Conservation (phyloP, 2,888 invertebrate species). For the Pinctada fucata region DNA sequence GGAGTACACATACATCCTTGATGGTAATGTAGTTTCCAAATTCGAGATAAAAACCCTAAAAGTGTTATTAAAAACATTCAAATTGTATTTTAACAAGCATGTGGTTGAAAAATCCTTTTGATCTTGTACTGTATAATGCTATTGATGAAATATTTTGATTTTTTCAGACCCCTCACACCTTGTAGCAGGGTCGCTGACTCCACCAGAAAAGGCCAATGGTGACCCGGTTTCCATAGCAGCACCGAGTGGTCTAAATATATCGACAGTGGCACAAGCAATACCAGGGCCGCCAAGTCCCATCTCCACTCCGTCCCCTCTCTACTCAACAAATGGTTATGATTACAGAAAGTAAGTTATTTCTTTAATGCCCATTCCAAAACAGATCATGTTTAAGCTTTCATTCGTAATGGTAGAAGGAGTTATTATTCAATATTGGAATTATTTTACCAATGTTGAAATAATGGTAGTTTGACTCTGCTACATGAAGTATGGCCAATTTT, state of each 20-base stretch:
- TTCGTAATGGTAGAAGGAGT: too few relatives aligned
- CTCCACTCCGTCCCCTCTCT: slow-evolving; percentile 78
- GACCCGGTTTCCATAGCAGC: slow-evolving; percentile 73
- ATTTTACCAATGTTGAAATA: too few relatives aligned
- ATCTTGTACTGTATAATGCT: background rate
- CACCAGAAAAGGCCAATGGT: slow-evolving; percentile 78
- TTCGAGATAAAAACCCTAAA: too few relatives aligned
- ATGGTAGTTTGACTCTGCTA: too few relatives aligned
- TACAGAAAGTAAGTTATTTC: slow-evolving; percentile 47
- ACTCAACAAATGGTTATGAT: slow-evolving; percentile 50
- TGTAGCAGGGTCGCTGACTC: slow-evolving; percentile 78
- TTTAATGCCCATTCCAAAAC: background rate
- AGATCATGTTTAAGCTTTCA: background rate
- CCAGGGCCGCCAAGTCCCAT: slow-evolving; percentile 88
- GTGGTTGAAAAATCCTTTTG: too few relatives aligned
- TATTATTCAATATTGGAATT: too few relatives aligned
- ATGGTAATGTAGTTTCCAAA: background rate
- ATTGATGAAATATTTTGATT: background rate
- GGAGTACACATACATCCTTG: background rate
- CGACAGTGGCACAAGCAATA: slow-evolving; percentile 80
- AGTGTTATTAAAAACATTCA: too few relatives aligned
- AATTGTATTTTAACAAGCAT: too few relatives aligned
- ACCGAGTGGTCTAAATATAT: slow-evolving; percentile 68
- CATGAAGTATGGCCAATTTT: too few relatives aligned
- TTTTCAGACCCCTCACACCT: slow-evolving; percentile 66